phyloP scores from a whole-genome alignment of 64 coral and sea anemone genomes.

The Platygyra sinensis region DNA sequence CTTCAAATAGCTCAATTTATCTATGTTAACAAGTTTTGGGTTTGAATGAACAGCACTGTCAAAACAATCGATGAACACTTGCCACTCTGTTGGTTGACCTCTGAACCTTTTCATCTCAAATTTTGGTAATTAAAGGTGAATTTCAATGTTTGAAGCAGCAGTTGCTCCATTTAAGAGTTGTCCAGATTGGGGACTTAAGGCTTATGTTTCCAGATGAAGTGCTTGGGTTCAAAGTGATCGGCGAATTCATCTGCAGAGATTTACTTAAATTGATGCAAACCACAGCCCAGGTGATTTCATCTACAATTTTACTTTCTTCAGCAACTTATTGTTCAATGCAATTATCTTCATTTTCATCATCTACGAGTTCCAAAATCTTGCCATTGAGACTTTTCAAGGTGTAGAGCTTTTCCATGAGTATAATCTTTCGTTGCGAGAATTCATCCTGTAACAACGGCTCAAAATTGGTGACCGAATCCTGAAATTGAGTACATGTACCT shows the following conservation, averaged over 20 bases:
- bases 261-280: background rate
- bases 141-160: background rate
- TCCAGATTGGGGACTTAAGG: no score
- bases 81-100: background rate
- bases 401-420: constrained; percentile 30
- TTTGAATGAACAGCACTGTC: background rate
- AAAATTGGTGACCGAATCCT: background rate
- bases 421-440: constrained; percentile 1
- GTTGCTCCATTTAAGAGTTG: background rate
- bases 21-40: background rate
- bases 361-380: constrained; percentile 25
- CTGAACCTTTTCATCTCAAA: background rate
- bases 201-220: background rate
- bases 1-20: constrained; percentile 20
- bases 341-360: constrained; percentile 14
- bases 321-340: background rate
- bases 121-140: background rate
- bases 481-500: background rate
- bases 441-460: background rate
- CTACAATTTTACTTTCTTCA: background rate
- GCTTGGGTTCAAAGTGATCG: background rate
- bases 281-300: background rate
- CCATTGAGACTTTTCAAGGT: constrained; percentile 15
- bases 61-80: no score
- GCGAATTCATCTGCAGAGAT: background rate